A percentile compares a stretch with the other conserved stretches of the same genome.
phyloP scores from a whole-genome alignment of 2,113 vertebrate genomes.

The Jacana jacana region DNA sequence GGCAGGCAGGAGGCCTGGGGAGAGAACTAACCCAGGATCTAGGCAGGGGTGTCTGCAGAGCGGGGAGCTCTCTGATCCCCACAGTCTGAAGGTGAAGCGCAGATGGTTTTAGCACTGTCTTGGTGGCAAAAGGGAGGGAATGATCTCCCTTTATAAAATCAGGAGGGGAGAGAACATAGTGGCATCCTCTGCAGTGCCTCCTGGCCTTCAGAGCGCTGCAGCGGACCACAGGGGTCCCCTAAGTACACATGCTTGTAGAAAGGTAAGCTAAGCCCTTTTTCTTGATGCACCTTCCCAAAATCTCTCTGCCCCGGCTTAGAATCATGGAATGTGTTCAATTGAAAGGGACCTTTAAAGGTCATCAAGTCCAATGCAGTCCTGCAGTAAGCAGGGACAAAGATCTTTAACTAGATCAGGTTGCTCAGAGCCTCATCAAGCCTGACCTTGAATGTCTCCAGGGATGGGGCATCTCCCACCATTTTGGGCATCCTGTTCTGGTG shows the following conservation, averaged over 20 bases:
- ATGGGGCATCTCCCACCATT: no score
- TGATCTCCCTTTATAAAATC: background rate
- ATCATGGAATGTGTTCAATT: no score
- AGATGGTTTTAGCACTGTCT: background rate
- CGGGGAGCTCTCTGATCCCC: background rate
- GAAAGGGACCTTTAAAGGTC: no score
- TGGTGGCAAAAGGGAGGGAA: background rate
- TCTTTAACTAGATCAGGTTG: no score
- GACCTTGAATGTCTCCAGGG: no score
- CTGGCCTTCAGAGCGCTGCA: background rate
- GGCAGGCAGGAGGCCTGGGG: background rate
- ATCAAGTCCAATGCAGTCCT: no score
- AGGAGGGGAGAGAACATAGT: background rate
- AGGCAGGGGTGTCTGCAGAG: background rate
- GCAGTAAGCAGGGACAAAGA: no score
- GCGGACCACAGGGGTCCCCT: background rate
- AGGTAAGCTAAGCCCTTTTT: background rate
- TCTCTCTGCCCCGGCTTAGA: background rate
- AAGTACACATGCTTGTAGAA: fast-evolving
- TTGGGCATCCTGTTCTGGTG: no score
- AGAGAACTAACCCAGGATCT: background rate
- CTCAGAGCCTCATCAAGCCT: no score
- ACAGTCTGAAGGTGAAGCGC: background rate
- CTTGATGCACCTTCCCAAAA: background rate
- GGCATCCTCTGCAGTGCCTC: background rate